These are phyloP conservation scores for Drosophila nannoptera DNA, from an alignment of 1,140 invertebrate species.

Conservation along the genomic window DNA sequence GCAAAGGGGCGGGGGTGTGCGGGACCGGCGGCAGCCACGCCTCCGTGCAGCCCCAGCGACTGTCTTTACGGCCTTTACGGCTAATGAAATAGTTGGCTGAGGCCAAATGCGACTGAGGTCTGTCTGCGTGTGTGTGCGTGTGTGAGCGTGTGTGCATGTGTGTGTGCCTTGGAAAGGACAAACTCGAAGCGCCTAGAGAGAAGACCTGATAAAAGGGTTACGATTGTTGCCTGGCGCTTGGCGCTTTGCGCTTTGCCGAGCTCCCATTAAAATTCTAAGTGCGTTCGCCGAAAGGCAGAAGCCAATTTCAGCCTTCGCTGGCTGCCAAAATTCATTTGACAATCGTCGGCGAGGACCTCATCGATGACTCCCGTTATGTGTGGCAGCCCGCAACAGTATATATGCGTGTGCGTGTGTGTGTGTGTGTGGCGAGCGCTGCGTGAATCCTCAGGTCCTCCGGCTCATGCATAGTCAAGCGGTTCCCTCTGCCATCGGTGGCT, in stretches of 20 bases:
- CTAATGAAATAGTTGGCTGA: constrained; percentile 63
- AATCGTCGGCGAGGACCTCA: constrained; percentile 44
- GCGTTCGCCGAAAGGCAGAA: constrained; percentile 70
- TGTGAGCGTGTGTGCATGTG: constrained; percentile 9
- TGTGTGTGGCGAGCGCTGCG: constrained; percentile 18
- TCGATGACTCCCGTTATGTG: not conserved
- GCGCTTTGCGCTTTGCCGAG: constrained; percentile 7
- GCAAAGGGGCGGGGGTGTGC: not conserved
- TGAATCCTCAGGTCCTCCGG: constrained; percentile 6
- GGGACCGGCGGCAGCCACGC: constrained; percentile 26
- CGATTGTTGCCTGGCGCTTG: constrained; percentile 32
- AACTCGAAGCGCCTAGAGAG: constrained; percentile 20
- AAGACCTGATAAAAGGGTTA: constrained; percentile 49
- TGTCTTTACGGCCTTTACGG: constrained; percentile 40
- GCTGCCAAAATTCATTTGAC: constrained; percentile 72
- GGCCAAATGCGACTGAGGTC: constrained; percentile 25
- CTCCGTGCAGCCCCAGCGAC: not conserved
- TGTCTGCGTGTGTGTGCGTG: constrained; percentile 9
- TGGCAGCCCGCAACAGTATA: not conserved
- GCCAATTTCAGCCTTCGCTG: constrained; percentile 74
- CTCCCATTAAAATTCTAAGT: constrained; percentile 74
- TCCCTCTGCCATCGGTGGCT: constrained; percentile 30
- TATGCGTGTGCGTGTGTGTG: no score
- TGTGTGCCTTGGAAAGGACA: constrained; percentile 35
- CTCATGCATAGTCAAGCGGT: constrained; percentile 67